Conservation (phyloP, 2,888 invertebrate genomes). For the Phyto melanocephala region DNA sequence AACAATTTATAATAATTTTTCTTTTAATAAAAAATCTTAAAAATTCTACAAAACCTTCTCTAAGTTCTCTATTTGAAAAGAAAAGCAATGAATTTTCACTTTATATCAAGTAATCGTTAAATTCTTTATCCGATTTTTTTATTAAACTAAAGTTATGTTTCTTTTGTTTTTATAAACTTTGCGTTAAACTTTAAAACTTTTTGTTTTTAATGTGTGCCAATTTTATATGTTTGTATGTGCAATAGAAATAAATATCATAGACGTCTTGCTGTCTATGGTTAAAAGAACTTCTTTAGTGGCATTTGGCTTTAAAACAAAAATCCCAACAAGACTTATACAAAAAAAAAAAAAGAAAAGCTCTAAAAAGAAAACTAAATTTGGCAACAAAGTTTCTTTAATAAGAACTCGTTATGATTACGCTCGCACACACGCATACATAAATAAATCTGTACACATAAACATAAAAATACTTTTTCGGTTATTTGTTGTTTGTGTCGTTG, state of each 20-base stretch:
- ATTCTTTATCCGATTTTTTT: no score
- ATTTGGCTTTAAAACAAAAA: not conserved
- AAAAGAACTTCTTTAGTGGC: not conserved
- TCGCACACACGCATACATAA: not conserved
- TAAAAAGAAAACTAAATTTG: not conserved
- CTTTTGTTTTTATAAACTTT: no score
- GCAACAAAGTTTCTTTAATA: constrained; percentile 29
- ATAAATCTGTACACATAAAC: not conserved
- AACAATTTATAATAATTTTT: no score
- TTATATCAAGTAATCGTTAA: no score
- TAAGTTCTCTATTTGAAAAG: no score
- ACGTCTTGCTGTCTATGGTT: constrained; percentile 37
- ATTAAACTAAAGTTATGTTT: no score
- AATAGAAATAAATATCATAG: not conserved
- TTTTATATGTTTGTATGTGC: not conserved
- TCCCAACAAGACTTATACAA: no score
- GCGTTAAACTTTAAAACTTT: no score
- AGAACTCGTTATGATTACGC: not conserved
- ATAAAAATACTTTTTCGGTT: not conserved
- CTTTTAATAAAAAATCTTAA: no score
- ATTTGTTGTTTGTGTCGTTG: not conserved
- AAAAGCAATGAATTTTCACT: no score
- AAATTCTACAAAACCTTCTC: no score
- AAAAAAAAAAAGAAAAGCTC: not conserved
- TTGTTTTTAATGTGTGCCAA: not conserved